A percentile compares a stretch with the other conserved stretches of the same genome.
Conservation (phyloP, 2,888 invertebrate genomes). For the Caradrina clavipalpis region DNA sequence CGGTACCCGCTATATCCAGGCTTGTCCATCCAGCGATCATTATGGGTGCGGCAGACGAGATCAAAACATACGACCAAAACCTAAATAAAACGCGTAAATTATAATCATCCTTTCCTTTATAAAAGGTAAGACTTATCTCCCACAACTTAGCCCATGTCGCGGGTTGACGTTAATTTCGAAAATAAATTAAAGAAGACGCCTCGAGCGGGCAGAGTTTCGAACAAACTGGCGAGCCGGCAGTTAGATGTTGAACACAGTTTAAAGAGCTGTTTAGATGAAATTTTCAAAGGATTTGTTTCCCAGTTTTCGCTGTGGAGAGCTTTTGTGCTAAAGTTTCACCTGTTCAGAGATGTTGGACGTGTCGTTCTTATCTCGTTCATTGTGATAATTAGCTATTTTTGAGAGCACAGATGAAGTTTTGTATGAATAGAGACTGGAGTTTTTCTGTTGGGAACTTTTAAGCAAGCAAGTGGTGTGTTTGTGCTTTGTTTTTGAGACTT, state of each 20-base stretch:
- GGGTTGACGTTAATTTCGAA: slow-evolving; percentile 80
- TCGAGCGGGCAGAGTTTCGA: slow-evolving; percentile 75
- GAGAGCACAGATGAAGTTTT: slow-evolving; percentile 38
- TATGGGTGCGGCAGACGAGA: no score
- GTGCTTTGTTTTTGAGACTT: slow-evolving; percentile 32
- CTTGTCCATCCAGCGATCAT: no score
- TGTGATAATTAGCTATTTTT: slow-evolving; percentile 62
- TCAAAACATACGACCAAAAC: background rate
- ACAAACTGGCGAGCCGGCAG: slow-evolving; percentile 77
- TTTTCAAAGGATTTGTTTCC: slow-evolving; percentile 84
- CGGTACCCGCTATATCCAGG: no score
- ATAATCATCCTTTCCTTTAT: slow-evolving; percentile 8
- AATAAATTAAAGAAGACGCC: slow-evolving; percentile 85
- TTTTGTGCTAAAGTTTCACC: slow-evolving; percentile 81
- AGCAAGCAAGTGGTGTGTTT: slow-evolving; percentile 38
- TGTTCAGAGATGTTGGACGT: slow-evolving; percentile 73
- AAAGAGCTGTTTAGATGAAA: slow-evolving; percentile 83
- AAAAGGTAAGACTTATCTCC: slow-evolving; percentile 64
- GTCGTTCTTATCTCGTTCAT: slow-evolving; percentile 76
- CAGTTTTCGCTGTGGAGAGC: slow-evolving; percentile 69
- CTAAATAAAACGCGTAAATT: background rate
- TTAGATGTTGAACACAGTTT: slow-evolving; percentile 76
- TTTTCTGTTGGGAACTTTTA: slow-evolving; percentile 38
- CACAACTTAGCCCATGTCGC: slow-evolving; percentile 65
- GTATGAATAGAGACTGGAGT: slow-evolving; percentile 30